These are phyloP conservation scores for Syngnathus acus DNA, from an alignment of 2,797 vertebrate genomes.

Conservation along the genomic window DNA sequence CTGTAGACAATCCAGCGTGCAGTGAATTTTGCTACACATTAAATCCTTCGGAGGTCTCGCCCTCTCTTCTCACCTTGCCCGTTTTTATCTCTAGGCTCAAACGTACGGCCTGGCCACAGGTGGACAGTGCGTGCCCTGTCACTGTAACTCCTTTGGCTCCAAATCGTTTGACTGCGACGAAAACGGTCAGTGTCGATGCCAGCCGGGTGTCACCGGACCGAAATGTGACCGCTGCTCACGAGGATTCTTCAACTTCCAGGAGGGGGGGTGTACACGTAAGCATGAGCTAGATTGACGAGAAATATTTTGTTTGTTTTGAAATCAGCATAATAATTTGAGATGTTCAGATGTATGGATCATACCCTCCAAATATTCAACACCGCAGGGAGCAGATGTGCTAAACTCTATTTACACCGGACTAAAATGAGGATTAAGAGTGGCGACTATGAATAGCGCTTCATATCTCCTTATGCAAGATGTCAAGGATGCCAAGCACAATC, in stretches of 20 bases:
- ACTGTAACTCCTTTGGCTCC: conserved; percentile 96
- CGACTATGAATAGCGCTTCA: conserved; percentile 22
- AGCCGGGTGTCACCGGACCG: conserved; percentile 84
- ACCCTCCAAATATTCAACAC: conserved; percentile 12
- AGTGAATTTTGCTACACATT: conserved; percentile 1
- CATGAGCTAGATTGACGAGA: background rate
- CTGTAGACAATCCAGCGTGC: background rate
- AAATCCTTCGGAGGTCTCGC: conserved; percentile 4
- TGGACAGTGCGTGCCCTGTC: conserved; percentile 84
- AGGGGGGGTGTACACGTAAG: conserved; percentile 92
- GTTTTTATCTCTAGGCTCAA: conserved; percentile 64
- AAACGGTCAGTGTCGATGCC: conserved; percentile 86
- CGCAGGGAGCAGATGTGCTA: conserved; percentile 15
- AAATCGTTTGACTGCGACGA: conserved; percentile 94
- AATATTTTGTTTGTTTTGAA: background rate
- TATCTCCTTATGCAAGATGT: conserved; percentile 22
- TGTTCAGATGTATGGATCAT: conserved; percentile 12
- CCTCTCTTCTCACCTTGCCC: conserved; percentile 7
- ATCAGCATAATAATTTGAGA: too few relatives aligned
- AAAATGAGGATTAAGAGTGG: conserved; percentile 27
- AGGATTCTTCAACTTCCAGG: conserved; percentile 91
- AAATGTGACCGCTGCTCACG: conserved; percentile 88
- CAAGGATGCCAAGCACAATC: conserved; percentile 25
- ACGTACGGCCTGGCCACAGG: conserved; percentile 76
- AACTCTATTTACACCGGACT: conserved; percentile 15